Base-by-base conservation (phyloP, 2,888 invertebrate genomes). In the Chaitophorus viminalis region DNA sequence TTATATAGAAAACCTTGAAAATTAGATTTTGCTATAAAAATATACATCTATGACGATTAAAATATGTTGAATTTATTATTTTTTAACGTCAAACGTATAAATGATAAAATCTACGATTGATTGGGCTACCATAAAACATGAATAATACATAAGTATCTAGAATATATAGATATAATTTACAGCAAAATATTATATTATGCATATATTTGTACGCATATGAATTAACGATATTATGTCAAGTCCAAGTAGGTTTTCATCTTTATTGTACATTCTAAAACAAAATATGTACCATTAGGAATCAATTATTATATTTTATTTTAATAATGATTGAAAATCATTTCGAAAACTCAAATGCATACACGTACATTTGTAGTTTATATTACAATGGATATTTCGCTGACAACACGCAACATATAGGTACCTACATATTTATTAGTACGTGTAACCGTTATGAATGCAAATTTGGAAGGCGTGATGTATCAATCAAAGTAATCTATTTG, bases 271-370 rank as follows among this genome's bases (percentile, higher is more conserved):
- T 25, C 68, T 25, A 25, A 25, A 8, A 9, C n/a, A 68, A 68
- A 60, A 5, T 25, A 3, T 11, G 29, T 29, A 36, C 21, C 33
- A 72, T 17, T 29, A 70, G n/a, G n/a, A n/a, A 3, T 39, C n/a
- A n/a, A 52, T 52, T 52, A 52, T 52, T 52, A 25, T n/a, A 52
- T 33, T 52, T 21, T 21, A 21, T 52, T 31, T 77, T 77, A 77
- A 77, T n/a, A n/a, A n/a, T n/a, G n/a, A n/a, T 52, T 77, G 52
- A 21, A 52, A 77, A 52, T 77, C 21, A 31, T 77, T 77, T 77
- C 25, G 31, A 54, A 77, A 31, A 11, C 52, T 21, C 1, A 14
- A 33, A 8, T 54, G 11, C 5, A 33, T 4, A 33, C 11, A 14
- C 25, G 14, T 14, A 81, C n/a, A n/a, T 25, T 25, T 25, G 60